phyloP scores from a whole-genome alignment of 2,113 vertebrate genomes.

The Cranoglanis bouderius region DNA sequence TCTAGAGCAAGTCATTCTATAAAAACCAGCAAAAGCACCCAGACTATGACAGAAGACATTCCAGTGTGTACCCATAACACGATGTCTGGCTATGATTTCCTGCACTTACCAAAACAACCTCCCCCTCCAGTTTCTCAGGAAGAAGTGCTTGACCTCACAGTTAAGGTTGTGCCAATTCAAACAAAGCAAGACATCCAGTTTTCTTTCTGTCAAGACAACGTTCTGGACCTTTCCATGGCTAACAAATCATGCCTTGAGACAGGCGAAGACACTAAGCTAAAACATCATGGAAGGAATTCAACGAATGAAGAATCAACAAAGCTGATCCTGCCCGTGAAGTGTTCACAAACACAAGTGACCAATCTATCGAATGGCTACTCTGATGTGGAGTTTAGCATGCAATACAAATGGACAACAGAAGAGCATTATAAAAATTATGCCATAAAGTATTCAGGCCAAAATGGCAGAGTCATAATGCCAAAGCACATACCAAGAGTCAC shows the following conservation, averaged over 20 bases:
- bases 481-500: constrained; percentile 78
- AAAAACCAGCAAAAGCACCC: constrained; percentile 70
- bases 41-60: constrained; percentile 54
- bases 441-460: constrained; percentile 69
- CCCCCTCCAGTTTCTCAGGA: constrained; percentile 64
- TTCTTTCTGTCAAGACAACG: constrained; percentile 66
- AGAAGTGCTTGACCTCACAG: constrained; percentile 80
- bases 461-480: constrained; percentile 71
- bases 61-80: neutral
- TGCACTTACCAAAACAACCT: neutral
- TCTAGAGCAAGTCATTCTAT: neutral
- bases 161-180: constrained; percentile 69
- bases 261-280: constrained; percentile 21
- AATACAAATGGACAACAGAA: constrained; percentile 70
- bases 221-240: constrained; percentile 76
- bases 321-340: constrained; percentile 18
- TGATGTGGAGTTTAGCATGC: constrained; percentile 65
- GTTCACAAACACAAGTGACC: constrained; percentile 55
- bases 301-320: constrained; percentile 60
- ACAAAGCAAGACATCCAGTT: constrained; percentile 59
- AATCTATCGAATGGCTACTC: constrained; percentile 43
- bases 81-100: constrained; percentile 7
- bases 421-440: constrained; percentile 54
- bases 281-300: constrained; percentile 24
- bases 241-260: constrained; percentile 60